phyloP scores from a whole-genome alignment of 2,888 invertebrate genomes.

The Cerastis rubricosa region DNA sequence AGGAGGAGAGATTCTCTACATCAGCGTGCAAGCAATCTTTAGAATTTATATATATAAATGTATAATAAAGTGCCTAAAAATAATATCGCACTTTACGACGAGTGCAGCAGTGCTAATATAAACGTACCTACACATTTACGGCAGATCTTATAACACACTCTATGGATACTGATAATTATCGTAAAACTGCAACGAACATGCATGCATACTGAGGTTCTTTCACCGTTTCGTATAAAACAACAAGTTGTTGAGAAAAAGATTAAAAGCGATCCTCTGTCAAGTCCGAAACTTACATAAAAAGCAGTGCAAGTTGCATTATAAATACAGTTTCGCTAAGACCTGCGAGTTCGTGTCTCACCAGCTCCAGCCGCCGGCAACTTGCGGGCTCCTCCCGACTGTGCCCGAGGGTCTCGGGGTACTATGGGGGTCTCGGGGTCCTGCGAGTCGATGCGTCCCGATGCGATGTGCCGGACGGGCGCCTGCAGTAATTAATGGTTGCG shows the following conservation, averaged over 20 bases:
- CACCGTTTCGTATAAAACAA: neutral
- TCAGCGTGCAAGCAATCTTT: neutral
- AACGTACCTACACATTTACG: neutral
- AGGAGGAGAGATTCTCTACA: neutral
- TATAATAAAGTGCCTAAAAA: neutral
- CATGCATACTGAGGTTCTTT: neutral
- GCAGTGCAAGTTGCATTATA: conserved; percentile 21
- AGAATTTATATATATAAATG: neutral
- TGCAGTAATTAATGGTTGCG: conserved; percentile 39
- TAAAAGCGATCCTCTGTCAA: conserved; percentile 2
- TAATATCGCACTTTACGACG: neutral
- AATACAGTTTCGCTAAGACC: conserved; percentile 21
- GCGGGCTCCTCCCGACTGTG: neutral
- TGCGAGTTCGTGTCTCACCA: conserved; percentile 1
- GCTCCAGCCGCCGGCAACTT: conserved; percentile 13
- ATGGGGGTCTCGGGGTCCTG: neutral
- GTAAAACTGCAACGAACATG: neutral
- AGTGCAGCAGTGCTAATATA: neutral
- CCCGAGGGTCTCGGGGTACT: neutral
- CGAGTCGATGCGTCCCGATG: conserved; percentile 15
- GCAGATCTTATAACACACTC: neutral
- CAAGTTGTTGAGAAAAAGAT: conserved; percentile 6
- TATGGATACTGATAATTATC: neutral
- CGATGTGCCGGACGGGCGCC: conserved; percentile 18
- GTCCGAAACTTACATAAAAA: conserved; percentile 13